Percentiles rank a stretch among this genome's conserved stretches.
These are phyloP conservation scores for Gallinago media DNA, from an alignment of 2,113 vertebrate species.

Conservation along the genomic window DNA sequence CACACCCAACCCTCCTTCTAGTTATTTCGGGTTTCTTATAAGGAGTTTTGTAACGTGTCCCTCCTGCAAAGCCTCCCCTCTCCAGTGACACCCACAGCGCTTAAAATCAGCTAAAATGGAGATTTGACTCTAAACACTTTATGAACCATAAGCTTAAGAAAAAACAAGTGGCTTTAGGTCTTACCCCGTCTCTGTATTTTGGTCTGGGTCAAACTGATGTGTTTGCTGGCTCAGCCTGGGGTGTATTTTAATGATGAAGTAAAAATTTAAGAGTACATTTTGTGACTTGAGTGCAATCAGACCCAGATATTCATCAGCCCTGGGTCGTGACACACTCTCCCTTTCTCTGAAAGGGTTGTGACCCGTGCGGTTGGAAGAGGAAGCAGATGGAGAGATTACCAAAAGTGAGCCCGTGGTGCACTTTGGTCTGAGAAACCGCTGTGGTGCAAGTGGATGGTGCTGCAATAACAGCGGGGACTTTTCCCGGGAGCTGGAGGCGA, in stretches of 20 bases:
- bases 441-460: background rate
- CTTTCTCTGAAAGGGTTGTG: background rate
- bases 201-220: background rate
- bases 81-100: background rate
- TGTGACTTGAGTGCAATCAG: background rate
- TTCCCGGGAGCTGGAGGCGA: background rate
- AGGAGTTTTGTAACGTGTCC: background rate
- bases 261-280: background rate
- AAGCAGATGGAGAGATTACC: background rate
- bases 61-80: background rate
- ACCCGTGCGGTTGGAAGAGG: background rate
- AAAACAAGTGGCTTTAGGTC: background rate
- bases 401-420: background rate
- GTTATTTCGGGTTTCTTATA: slow-evolving; percentile 18
- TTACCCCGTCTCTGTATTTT: background rate
- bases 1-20: background rate
- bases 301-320: background rate
- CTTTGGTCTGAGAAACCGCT: background rate
- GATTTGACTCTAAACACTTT: background rate
- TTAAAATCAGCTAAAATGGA: background rate
- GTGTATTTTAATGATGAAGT: background rate
- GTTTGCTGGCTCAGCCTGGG: background rate
- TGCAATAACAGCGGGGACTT: background rate
- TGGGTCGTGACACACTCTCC: background rate
- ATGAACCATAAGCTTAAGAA: background rate